Evolutionary conservation across 2,113 vertebrate species (phyloP), one percentile per base, ranked within the genome.

Genomic region (Deroptyus accipitrinus): DNA sequence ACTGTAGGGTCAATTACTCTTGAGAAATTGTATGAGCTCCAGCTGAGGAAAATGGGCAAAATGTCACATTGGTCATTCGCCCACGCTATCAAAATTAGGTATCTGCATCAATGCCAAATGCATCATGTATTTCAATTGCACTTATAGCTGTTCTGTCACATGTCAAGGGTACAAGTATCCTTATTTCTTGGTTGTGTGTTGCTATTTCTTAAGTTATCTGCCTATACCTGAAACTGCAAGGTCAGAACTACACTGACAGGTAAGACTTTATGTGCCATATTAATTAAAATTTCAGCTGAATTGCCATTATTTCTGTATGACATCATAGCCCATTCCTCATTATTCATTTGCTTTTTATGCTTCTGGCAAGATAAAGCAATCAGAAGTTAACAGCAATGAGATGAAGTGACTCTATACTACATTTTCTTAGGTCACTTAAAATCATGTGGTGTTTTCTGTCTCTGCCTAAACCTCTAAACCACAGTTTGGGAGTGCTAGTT

Each of bases 201-300:
- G 42, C 52, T 84, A 19, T 83, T 96, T 94, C 66, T 93, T 93
- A 90, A 89, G 74, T 86, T 95, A 80, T 52, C 68, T 92, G 14
- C 61, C 59, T 91, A n/a, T 54, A 89, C 30, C 54, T 87, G 67
- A 69, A 92, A 79, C 68, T 78, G 66, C 77, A 96, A 96, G 77
- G 93, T 95, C 96, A 95, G 70, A 91, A 30, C 31, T 86, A n/a
- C 51, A 68, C 62, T 62, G 72, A 84, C 48, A 75, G 70, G 83
- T 77, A n/a, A 46, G 92, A 67, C 67, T 86, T 94, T 90, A 82
- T 74, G 17, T 64, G 62, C 59, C 49, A 70, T 62, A 86, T 84
- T 95, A 94, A 96, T 85, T 92, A 93, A 79, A 91, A 14, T 73
- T 84, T 72, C 92, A 92, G 80, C 69, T 74, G 85, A 96, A 96